phyloP scores from a whole-genome alignment of 2,888 invertebrate genomes.

The Coenonympha glycerion region DNA sequence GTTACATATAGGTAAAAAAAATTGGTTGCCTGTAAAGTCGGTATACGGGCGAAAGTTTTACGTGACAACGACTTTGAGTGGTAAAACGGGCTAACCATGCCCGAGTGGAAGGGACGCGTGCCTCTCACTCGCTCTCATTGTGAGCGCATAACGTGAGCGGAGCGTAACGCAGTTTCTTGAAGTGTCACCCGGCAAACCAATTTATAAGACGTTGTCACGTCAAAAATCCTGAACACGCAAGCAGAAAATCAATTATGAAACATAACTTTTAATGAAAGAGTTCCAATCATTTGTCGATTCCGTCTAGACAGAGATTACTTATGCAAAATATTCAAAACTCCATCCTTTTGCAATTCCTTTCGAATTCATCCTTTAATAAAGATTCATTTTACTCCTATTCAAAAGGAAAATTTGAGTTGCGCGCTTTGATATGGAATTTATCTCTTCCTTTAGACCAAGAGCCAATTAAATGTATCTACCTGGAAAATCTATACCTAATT shows the following conservation, averaged over 20 bases:
- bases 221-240: not conserved
- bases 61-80: too few relatives aligned
- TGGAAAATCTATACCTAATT: not conserved
- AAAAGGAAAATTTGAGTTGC: slow-evolving; percentile 51
- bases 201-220: too few relatives aligned
- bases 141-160: too few relatives aligned
- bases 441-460: slow-evolving; percentile 33
- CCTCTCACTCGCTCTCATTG: too few relatives aligned
- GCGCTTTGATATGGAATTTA: slow-evolving; percentile 48
- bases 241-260: not conserved
- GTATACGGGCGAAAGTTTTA: too few relatives aligned
- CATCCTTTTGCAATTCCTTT: slow-evolving; percentile 47
- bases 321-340: slow-evolving; percentile 62
- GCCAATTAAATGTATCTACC: not conserved
- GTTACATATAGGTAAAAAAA: too few relatives aligned
- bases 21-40: too few relatives aligned
- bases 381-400: slow-evolving; percentile 46
- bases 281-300: slow-evolving; percentile 46
- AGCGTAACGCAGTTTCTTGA: too few relatives aligned
- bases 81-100: too few relatives aligned
- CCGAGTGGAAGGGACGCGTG: too few relatives aligned
- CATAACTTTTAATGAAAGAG: slow-evolving; percentile 43
- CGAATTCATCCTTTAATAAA: slow-evolving; percentile 30
- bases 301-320: slow-evolving; percentile 74
- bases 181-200: too few relatives aligned